phyloP scores from a whole-genome alignment of 2,797 vertebrate genomes.

The Chloroceryle inda region DNA sequence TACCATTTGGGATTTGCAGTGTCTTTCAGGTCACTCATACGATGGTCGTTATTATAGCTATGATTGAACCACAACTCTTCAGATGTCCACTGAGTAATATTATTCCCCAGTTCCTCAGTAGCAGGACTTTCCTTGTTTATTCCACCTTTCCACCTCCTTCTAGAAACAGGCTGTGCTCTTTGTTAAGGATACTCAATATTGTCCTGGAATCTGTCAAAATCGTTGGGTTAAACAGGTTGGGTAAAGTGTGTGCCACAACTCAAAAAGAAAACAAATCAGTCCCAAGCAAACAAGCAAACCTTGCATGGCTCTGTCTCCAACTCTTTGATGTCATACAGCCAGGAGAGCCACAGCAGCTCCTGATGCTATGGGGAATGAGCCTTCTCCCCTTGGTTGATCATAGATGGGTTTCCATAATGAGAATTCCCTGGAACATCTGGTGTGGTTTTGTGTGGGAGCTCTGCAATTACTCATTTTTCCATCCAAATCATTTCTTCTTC shows the following conservation, averaged over 20 bases:
- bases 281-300: neutral
- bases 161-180: neutral
- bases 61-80: neutral
- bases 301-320: neutral
- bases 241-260: neutral
- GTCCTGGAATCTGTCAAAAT: neutral
- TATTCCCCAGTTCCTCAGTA: neutral
- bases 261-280: neutral
- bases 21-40: neutral
- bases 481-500: constrained; percentile 16
- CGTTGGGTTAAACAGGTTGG: neutral
- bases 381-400: neutral
- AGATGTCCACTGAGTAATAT: neutral
- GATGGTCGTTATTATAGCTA: neutral
- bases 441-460: neutral
- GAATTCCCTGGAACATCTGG: neutral
- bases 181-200: neutral
- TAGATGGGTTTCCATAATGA: neutral
- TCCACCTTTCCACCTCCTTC: neutral
- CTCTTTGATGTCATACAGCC: neutral
- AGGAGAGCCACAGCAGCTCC: neutral
- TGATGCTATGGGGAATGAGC: neutral
- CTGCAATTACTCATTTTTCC: neutral
- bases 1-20: neutral
- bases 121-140: neutral